phyloP scores from a whole-genome alignment of 2,113 vertebrate genomes.

The Egretta garzetta region DNA sequence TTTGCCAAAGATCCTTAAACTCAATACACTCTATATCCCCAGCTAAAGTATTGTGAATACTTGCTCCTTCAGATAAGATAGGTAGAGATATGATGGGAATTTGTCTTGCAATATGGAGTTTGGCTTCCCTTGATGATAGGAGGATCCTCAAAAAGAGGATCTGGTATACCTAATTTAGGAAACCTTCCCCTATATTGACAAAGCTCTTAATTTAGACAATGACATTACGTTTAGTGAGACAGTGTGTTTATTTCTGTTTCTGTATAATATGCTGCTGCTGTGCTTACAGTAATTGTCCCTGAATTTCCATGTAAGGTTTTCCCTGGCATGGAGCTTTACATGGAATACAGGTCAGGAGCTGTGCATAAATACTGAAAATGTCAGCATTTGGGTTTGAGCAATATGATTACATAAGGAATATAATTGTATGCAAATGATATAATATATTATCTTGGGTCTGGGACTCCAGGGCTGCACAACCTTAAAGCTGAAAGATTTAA shows the following conservation, averaged over 20 bases:
- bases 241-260: not conserved
- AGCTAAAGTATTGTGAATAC: not conserved
- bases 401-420: not conserved
- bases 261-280: slow-evolving; percentile 7
- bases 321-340: not conserved
- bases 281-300: not conserved
- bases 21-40: not conserved
- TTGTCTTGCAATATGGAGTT: not conserved
- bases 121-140: not conserved
- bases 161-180: not conserved
- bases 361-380: not conserved
- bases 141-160: not conserved
- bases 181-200: not conserved
- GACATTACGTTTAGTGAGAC: not conserved
- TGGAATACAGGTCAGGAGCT: not conserved
- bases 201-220: not conserved
- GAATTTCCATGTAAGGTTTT: not conserved
- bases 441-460: slow-evolving; percentile 6
- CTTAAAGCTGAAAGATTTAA: not conserved
- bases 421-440: not conserved
- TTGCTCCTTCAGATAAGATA: not conserved
- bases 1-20: not conserved
- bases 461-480: not conserved
- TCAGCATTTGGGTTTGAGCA: not conserved
- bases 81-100: not conserved